These are phyloP conservation scores for Pachyrhynchus sulphureomaculatus DNA, from an alignment of 1,140 invertebrate genomes.

Conservation along the genomic window DNA sequence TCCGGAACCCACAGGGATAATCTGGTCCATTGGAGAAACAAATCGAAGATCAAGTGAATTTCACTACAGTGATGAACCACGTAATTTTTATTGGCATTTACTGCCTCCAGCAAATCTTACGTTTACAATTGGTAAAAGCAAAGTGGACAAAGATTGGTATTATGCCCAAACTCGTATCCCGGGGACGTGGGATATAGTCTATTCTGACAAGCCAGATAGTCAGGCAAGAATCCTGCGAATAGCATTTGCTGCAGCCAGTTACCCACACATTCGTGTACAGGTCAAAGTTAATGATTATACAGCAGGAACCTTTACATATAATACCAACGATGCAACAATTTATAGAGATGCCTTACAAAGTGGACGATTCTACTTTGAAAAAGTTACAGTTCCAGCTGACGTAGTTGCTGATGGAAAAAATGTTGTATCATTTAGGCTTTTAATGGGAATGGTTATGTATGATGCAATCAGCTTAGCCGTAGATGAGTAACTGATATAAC, in stretches of 20 bases:
- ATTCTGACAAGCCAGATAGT: background rate
- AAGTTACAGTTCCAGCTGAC: background rate
- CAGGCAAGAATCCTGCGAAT: background rate
- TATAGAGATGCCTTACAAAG: conserved; percentile 22
- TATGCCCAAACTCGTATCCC: conserved; percentile 15
- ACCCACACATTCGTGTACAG: background rate
- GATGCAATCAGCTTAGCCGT: conserved; percentile 5
- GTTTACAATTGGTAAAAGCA: conserved; percentile 8
- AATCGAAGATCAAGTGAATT: conserved; percentile 6
- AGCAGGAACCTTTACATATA: conserved; percentile 4
- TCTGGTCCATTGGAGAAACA: conserved; percentile 16
- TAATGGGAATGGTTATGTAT: conserved; percentile 16
- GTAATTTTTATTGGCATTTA: conserved; percentile 18
- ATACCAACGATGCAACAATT: conserved; percentile 3
- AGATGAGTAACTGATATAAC: background rate
- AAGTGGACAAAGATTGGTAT: conserved; percentile 5
- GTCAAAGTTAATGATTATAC: background rate
- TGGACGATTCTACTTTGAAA: conserved; percentile 9
- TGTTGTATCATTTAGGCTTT: conserved; percentile 1
- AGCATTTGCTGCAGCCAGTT: conserved; percentile 17
- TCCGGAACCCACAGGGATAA: conserved; percentile 6
- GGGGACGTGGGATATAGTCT: conserved; percentile 2
- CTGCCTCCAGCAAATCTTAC: conserved; percentile 16
- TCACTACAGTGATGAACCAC: conserved; percentile 9
- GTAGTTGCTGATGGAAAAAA: background rate